phyloP scores from a whole-genome alignment of 2,888 invertebrate species.

The Acrocyrtus sp. region DNA sequence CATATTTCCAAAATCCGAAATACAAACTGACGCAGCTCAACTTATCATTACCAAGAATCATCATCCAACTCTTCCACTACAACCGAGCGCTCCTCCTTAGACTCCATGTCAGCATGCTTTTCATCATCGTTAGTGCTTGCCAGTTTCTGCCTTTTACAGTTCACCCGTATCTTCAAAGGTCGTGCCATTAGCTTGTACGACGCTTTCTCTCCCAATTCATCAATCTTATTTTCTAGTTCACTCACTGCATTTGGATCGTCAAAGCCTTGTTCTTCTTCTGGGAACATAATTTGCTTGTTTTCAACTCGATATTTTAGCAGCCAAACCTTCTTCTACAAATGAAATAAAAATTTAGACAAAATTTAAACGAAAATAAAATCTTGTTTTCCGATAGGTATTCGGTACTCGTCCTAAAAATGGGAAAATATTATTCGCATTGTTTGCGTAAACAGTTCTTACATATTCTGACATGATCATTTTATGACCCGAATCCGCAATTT shows the following conservation, averaged over 20 bases:
- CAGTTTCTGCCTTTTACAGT: not conserved
- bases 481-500: conserved; percentile 30
- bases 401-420: too few relatives aligned
- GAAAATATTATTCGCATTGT: too few relatives aligned
- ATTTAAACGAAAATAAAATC: not conserved
- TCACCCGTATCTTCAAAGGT: not conserved
- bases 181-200: not conserved
- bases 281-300: not conserved
- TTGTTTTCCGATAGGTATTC: too few relatives aligned
- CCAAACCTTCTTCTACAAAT: conserved; percentile 37
- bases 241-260: not conserved
- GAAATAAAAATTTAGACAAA: not conserved
- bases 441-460: too few relatives aligned
- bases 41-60: too few relatives aligned
- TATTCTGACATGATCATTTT: conserved; percentile 16
- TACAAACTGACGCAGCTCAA: too few relatives aligned
- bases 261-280: conserved; percentile 2
- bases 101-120: too few relatives aligned
- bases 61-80: too few relatives aligned
- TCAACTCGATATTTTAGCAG: conserved; percentile 8
- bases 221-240: conserved; percentile 15
- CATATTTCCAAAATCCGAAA: too few relatives aligned
- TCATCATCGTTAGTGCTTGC: not conserved
- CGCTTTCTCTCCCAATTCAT: not conserved
- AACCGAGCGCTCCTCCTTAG: too few relatives aligned